phyloP scores from a whole-genome alignment of 1,140 invertebrate genomes.

The Drosophila gunungcola region DNA sequence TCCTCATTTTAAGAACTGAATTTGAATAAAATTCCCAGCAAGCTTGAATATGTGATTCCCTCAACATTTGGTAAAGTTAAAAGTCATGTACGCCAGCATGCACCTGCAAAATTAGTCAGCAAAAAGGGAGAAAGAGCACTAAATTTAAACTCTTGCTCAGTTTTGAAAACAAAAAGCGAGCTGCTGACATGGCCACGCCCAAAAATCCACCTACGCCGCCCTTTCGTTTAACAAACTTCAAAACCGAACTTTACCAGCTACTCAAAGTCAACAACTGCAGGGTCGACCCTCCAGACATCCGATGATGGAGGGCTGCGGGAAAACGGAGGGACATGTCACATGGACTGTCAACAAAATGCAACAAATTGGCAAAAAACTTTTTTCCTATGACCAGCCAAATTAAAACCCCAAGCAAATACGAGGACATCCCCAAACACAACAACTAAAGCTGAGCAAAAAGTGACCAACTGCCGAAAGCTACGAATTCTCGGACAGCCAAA shows the following conservation, averaged over 20 bases:
- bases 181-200: slow-evolving; percentile 47
- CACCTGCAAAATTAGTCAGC: slow-evolving; percentile 40
- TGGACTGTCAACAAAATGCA: slow-evolving; percentile 78
- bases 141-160: slow-evolving; percentile 8
- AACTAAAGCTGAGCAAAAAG: slow-evolving; percentile 36
- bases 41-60: neutral
- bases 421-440: slow-evolving; percentile 20
- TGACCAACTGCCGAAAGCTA: slow-evolving; percentile 53
- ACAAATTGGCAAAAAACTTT: slow-evolving; percentile 77
- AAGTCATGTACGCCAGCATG: slow-evolving; percentile 27
- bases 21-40: neutral
- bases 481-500: slow-evolving; percentile 34
- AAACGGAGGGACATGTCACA: slow-evolving; percentile 54
- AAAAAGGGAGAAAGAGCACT: slow-evolving; percentile 7
- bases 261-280: slow-evolving; percentile 73
- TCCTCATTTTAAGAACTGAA: too few species aligned
- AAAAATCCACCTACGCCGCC: slow-evolving; percentile 49
- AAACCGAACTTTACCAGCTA: slow-evolving; percentile 60
- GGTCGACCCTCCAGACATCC: slow-evolving; percentile 25
- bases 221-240: slow-evolving; percentile 65
- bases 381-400: slow-evolving; percentile 73
- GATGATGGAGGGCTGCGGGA: slow-evolving; percentile 12
- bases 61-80: slow-evolving; percentile 10
- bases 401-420: slow-evolving; percentile 68
- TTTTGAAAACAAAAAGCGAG: slow-evolving; percentile 36